These are phyloP conservation scores for Psilanteris sp. DNA, from an alignment of 1,140 invertebrate genomes.

Conservation along the genomic window DNA sequence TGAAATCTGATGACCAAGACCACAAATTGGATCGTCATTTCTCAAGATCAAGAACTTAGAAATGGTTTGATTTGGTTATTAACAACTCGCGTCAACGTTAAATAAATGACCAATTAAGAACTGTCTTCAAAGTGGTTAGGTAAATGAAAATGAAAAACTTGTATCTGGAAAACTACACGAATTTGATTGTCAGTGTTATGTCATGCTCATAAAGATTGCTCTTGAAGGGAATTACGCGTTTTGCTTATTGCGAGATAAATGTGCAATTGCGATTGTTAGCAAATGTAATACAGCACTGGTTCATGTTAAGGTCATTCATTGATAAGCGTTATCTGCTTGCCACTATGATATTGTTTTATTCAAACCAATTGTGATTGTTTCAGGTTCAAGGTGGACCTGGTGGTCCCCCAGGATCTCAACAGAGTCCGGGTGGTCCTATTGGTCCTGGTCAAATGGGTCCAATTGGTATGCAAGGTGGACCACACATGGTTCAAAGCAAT, in stretches of 20 bases:
- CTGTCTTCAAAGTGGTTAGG: not conserved
- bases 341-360: not conserved
- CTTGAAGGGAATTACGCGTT: conserved; percentile 12
- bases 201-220: conserved; percentile 13
- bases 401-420: conserved; percentile 59
- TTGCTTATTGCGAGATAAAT: conserved; percentile 22
- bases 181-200: conserved; percentile 5
- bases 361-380: conserved; percentile 31
- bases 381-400: conserved; percentile 69
- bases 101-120: not conserved
- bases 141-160: conserved; percentile 1
- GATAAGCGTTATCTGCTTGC: conserved; percentile 5
- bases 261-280: conserved; percentile 14
- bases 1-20: too few relatives aligned
- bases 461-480: conserved; percentile 62
- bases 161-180: conserved; percentile 26
- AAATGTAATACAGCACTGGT: not conserved
- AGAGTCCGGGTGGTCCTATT: conserved; percentile 63
- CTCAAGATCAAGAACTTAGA: too few relatives aligned
- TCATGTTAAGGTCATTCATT: conserved; percentile 29
- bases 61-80: too few relatives aligned
- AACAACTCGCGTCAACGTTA: too few relatives aligned
- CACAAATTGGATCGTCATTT: too few relatives aligned
- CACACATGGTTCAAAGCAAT: conserved; percentile 66
- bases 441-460: conserved; percentile 69